Evolutionary conservation across 2,888 invertebrate species (phyloP).

Genomic region (Oxyteleia sp.): DNA sequence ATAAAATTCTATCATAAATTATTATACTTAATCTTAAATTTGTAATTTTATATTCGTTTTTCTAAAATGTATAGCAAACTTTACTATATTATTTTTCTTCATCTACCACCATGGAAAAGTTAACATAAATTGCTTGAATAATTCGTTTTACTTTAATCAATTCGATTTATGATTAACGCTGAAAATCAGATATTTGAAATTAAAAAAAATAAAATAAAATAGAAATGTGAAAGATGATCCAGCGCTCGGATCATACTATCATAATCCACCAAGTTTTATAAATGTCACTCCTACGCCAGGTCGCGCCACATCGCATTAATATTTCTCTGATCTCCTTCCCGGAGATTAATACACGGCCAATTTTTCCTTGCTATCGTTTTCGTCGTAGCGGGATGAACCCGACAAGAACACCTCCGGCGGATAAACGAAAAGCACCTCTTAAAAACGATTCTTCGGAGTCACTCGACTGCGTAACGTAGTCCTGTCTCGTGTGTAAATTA

Average conservation of each 20-base stretch:
- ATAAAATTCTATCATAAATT: too few relatives aligned
- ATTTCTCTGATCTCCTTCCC: background rate
- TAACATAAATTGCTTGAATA: too few relatives aligned
- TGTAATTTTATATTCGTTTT: too few relatives aligned
- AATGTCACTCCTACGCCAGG: background rate
- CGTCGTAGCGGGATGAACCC: slow-evolving; percentile 5
- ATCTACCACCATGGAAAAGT: too few relatives aligned
- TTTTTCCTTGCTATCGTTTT: slow-evolving; percentile 38
- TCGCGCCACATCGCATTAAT: slow-evolving; percentile 25
- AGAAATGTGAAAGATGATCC: slow-evolving; percentile 29
- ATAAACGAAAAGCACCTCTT: slow-evolving; percentile 68
- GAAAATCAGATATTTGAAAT: background rate
- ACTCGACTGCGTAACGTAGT: slow-evolving; percentile 80
- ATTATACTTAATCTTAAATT: too few relatives aligned
- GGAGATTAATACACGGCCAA: slow-evolving; percentile 47
- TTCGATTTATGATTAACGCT: background rate
- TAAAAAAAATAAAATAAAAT: too few relatives aligned
- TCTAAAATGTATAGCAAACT: too few relatives aligned
- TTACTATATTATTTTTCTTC: too few relatives aligned
- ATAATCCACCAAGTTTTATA: slow-evolving; percentile 3
- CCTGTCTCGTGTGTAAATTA: slow-evolving; percentile 81
- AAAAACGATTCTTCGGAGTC: slow-evolving; percentile 81
- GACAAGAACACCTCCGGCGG: slow-evolving; percentile 20
- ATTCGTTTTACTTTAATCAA: too few relatives aligned
- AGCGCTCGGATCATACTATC: background rate